Evolutionary conservation across 2,888 invertebrate species (phyloP).

Genomic region (Coenonympha glycerion): DNA sequence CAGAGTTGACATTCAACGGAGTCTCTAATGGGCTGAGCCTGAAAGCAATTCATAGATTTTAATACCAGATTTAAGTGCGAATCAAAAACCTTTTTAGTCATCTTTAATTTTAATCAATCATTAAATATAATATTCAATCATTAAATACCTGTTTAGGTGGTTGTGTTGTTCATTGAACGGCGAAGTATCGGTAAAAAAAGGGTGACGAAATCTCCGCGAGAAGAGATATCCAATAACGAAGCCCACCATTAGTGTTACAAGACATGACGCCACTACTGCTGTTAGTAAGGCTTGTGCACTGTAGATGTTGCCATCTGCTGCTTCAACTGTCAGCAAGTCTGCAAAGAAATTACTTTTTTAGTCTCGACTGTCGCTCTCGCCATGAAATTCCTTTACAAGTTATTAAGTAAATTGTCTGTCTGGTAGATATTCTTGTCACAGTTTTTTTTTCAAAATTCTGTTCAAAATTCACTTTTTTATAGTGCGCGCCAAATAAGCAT

Average conservation of each 20-base stretch:
- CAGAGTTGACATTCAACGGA: conserved; percentile 79
- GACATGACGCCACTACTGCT: conserved; percentile 85
- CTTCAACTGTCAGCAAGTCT: conserved; percentile 71
- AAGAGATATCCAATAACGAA: conserved; percentile 90
- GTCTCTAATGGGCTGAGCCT: conserved; percentile 77
- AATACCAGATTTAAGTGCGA: neutral
- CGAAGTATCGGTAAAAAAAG: conserved; percentile 82
- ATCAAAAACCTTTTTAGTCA: too few relatives aligned
- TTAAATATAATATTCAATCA: conserved; percentile 37
- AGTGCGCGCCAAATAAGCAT: neutral
- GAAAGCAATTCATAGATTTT: conserved; percentile 32
- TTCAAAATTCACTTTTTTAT: too few relatives aligned
- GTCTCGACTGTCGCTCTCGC: too few relatives aligned
- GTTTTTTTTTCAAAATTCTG: too few relatives aligned
- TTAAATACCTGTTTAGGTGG: conserved; percentile 80
- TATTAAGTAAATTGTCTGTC: too few relatives aligned
- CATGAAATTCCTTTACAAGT: neutral
- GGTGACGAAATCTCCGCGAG: conserved; percentile 84
- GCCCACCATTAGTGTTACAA: conserved; percentile 87
- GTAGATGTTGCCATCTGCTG: conserved; percentile 81
- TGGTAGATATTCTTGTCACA: too few relatives aligned
- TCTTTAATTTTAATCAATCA: too few relatives aligned
- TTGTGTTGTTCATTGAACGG: conserved; percentile 86
- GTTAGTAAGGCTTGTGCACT: conserved; percentile 88
- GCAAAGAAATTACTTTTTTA: conserved; percentile 21